Evolutionary conservation across 2,888 invertebrate species (phyloP).

Genomic region (Orthonychiurus folsomi): DNA sequence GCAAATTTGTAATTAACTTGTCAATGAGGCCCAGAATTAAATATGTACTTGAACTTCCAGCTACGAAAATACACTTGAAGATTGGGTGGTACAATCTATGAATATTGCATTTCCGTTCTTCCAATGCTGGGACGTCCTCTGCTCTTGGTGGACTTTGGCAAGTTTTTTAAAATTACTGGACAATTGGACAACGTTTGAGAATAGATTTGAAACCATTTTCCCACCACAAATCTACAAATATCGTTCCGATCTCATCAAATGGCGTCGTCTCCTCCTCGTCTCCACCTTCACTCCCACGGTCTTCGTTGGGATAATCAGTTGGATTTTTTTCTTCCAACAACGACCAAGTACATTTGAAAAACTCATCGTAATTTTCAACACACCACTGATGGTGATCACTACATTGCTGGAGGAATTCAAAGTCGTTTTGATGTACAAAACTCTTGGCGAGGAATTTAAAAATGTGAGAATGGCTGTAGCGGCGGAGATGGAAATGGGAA

Average conservation of each 20-base stretch:
- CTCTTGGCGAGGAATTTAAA: background rate
- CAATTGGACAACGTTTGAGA: background rate
- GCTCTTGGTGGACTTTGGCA: background rate
- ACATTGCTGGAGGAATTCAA: constrained; percentile 1
- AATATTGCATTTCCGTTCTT: constrained; percentile 1
- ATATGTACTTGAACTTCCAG: background rate
- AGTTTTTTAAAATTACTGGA: background rate
- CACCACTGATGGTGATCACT: background rate
- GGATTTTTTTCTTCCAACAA: constrained; percentile 1
- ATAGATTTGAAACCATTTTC: background rate
- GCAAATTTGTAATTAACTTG: too few species aligned
- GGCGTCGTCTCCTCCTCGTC: background rate
- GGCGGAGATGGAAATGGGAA: background rate
- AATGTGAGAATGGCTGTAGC: background rate
- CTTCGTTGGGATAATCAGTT: background rate
- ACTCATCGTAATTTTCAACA: background rate
- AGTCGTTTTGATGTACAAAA: background rate
- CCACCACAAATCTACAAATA: background rate
- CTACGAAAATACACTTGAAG: constrained; percentile 3
- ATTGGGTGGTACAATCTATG: background rate
- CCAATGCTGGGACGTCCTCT: background rate
- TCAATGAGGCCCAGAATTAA: too few species aligned
- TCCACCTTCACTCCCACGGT: background rate
- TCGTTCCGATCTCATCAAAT: background rate
- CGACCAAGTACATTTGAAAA: too few species aligned